These are phyloP conservation scores for Anoura caudifer DNA, from an alignment of 2,113 vertebrate species.

Conservation along the genomic window DNA sequence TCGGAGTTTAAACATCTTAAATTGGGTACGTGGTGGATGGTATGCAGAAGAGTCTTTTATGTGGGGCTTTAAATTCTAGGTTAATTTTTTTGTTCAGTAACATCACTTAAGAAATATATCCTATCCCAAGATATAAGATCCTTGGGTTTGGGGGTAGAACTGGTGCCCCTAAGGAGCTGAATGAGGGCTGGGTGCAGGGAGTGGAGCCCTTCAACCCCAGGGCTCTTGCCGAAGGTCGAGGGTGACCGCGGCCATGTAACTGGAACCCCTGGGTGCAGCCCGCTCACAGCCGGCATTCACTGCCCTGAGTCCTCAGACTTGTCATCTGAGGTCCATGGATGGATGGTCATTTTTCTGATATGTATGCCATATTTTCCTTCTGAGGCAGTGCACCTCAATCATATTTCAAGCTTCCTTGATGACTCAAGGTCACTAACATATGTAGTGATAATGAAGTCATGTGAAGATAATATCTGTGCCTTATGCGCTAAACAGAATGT, in stretches of 20 bases:
- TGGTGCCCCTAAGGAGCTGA: background rate
- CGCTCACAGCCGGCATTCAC: background rate
- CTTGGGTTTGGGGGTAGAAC: background rate
- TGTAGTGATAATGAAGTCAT: background rate
- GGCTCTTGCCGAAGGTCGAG: background rate
- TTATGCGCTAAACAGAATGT: background rate
- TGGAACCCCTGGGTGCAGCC: background rate
- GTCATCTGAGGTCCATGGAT: background rate
- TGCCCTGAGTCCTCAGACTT: background rate
- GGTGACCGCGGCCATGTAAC: background rate
- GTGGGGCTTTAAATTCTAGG: background rate
- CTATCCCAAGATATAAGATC: background rate
- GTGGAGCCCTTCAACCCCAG: background rate
- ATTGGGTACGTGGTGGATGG: constrained; percentile 85
- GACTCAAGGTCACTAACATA: background rate
- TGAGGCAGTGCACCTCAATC: background rate
- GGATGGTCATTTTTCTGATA: background rate
- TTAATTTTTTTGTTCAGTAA: background rate
- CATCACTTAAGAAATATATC: background rate
- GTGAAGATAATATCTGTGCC: background rate
- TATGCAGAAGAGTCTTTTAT: background rate
- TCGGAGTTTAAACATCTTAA: constrained; percentile 89
- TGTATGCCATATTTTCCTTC: background rate
- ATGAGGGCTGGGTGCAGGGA: background rate
- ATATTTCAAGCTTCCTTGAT: background rate